Conservation (phyloP, 2,888 invertebrate genomes). For the Ichneumoninae sp. region DNA sequence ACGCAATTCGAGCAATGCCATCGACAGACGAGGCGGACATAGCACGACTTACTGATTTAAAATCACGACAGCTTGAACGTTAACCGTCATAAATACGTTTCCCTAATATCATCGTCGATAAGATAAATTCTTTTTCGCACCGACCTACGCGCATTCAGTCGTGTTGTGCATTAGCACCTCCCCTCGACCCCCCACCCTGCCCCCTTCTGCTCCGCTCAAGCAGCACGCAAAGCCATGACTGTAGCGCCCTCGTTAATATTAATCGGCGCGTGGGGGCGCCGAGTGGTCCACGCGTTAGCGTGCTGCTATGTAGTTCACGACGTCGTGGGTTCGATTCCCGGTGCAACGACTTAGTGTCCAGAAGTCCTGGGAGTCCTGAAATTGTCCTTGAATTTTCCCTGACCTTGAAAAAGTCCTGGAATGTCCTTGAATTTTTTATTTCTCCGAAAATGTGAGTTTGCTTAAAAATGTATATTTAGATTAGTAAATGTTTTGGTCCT, state of each 20-base stretch:
- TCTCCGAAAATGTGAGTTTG: too few species aligned
- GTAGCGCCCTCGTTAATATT: background rate
- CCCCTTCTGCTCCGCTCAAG: background rate
- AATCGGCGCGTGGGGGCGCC: background rate
- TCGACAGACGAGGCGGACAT: background rate
- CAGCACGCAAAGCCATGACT: background rate
- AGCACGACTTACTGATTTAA: conserved; percentile 20
- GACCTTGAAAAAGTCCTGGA: too few species aligned
- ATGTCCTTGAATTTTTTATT: too few species aligned
- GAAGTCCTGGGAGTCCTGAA: too few species aligned
- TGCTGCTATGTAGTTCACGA: too few species aligned
- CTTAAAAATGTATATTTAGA: too few species aligned
- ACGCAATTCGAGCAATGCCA: background rate
- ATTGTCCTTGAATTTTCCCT: too few species aligned
- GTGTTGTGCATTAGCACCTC: background rate
- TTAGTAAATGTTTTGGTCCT: too few species aligned
- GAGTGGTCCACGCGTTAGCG: too few species aligned
- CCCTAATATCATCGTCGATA: conserved; percentile 44
- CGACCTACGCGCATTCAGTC: background rate
- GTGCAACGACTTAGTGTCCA: too few species aligned
- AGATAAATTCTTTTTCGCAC: conserved; percentile 49
- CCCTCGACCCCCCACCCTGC: background rate
- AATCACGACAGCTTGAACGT: conserved; percentile 6
- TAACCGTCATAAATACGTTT: conserved; percentile 29
- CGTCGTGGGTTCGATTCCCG: too few species aligned